A percentile compares a stretch with the other conserved stretches of the same genome.
These are phyloP conservation scores for Galerucella calmariensis DNA, from an alignment of 2,888 invertebrate genomes.

Conservation along the genomic window DNA sequence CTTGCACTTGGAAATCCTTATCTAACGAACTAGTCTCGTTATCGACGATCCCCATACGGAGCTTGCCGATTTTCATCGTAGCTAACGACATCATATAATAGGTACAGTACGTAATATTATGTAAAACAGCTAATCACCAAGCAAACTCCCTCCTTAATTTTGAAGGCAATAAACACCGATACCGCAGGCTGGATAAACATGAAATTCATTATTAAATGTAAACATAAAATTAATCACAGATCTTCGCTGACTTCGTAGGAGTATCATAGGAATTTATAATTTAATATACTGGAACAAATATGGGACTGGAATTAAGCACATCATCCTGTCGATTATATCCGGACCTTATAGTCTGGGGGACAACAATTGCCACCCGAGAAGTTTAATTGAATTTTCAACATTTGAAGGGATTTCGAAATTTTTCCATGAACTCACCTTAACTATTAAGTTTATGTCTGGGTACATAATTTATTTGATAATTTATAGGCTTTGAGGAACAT, in stretches of 20 bases:
- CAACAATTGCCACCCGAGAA: constrained; percentile 1
- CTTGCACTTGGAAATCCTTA: constrained; percentile 25
- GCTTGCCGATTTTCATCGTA: constrained; percentile 22
- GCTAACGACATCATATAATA: constrained; percentile 34
- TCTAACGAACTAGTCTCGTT: neutral
- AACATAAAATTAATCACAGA: constrained; percentile 38
- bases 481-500: neutral
- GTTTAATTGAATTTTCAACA: constrained; percentile 7
- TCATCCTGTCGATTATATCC: constrained; percentile 27
- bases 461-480: neutral
- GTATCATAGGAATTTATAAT: constrained; percentile 35
- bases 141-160: constrained; percentile 37
- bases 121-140: constrained; percentile 36
- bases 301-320: constrained; percentile 27
- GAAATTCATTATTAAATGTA: constrained; percentile 43
- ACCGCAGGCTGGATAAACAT: constrained; percentile 41
- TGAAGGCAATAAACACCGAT: constrained; percentile 40
- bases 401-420: neutral
- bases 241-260: constrained; percentile 34
- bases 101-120: constrained; percentile 36
- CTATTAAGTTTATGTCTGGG: neutral
- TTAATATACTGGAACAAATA: constrained; percentile 34
- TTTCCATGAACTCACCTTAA: neutral
- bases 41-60: constrained; percentile 29
- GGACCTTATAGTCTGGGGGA: constrained; percentile 15